Base-by-base conservation (phyloP, 92 coral and sea anemone species). In the Zoanthus gigantus region DNA sequence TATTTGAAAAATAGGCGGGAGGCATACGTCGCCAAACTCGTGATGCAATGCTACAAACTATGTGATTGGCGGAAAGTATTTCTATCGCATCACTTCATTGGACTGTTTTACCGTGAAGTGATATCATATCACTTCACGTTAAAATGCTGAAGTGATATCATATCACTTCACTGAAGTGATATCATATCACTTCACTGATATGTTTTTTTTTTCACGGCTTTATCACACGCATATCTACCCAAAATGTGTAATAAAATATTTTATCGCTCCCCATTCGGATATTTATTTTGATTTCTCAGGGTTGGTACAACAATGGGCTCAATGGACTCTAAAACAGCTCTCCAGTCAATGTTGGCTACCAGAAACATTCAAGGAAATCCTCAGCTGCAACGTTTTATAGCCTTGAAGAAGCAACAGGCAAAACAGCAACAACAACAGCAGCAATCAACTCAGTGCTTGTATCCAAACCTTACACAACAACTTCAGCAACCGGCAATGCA, bases 401-500 rank as follows among this genome's bases (percentile, higher is more conserved):
- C 82, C 12, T 3, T 81, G 3, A 81, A 81, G 31, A 81, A 81
- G 58, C 53, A 61, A 15, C 18, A 65, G 63, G 85, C 47, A 69
- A 88, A 80, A 56, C 95, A 88, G 31, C 93, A 85, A n/a, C 94
- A 87, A 11, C 93, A 91, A 17, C 98, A 92, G 23, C 88, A 83
- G 56, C 83, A 78, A 4, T 10, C 74, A 34, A 9, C 74, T 29
- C 74, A 69, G 12, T 31, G 74, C 74, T 69, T 69, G 31, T 69
- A 30, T 69, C 74, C 74, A 30, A 69, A 69, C 74, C 14, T 69
- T 28, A 69, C 74, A 11, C 79, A 89, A 50, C 93, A 78, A 57
- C 88, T 79, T 10, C 93, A 88, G 77, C 92, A 77, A 73, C 86
- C 79, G 23, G 34, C 88, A 11, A 46, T 86, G 42, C 94, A 90